These are phyloP conservation scores for Meliscaeva auricollis DNA, from an alignment of 2,888 invertebrate genomes.

Conservation along the genomic window DNA sequence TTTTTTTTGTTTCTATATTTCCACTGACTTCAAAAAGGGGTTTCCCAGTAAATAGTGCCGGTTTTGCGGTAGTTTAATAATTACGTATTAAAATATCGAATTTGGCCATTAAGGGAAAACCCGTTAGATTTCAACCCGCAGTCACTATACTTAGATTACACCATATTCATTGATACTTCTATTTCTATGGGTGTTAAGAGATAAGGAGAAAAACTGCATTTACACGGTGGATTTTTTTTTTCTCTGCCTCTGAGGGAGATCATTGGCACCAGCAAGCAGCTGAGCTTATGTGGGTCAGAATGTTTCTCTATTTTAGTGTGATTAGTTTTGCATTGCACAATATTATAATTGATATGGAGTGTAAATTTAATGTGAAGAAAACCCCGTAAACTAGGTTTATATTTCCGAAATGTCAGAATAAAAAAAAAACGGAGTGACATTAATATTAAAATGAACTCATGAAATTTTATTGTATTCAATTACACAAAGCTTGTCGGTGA, in stretches of 20 bases:
- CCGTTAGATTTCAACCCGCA: background rate
- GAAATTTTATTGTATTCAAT: background rate
- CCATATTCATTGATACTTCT: background rate
- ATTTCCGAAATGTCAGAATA: background rate
- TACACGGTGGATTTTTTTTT: background rate
- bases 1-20: background rate
- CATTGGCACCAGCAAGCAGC: background rate
- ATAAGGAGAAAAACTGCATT: background rate
- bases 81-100: background rate
- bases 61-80: background rate
- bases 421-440: background rate
- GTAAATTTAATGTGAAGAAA: background rate
- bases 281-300: background rate
- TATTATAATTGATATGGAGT: background rate
- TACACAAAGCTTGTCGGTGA: background rate
- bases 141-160: background rate
- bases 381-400: background rate
- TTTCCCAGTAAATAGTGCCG: slow-evolving; percentile 5
- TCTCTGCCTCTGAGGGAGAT: background rate
- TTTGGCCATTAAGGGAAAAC: background rate
- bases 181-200: background rate
- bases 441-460: background rate
- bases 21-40: slow-evolving; percentile 4
- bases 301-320: background rate
- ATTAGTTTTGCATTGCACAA: background rate